Evolutionary conservation across 2,888 invertebrate species (phyloP).

Genomic region (Ormyrus thymus): DNA sequence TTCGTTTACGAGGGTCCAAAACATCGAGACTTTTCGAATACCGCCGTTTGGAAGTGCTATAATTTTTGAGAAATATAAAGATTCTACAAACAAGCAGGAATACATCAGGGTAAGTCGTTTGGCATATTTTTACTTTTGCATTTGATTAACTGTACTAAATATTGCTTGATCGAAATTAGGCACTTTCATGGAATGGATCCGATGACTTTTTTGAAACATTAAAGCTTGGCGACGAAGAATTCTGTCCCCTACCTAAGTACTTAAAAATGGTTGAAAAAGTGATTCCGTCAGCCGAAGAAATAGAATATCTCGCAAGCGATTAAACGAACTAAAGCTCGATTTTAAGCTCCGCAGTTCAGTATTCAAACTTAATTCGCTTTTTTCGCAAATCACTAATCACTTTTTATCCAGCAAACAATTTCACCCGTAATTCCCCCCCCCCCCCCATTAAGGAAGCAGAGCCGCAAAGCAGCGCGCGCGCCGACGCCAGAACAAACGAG

Average conservation of each 20-base stretch:
- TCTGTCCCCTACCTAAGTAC: constrained; percentile 11
- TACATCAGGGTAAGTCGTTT: constrained; percentile 27
- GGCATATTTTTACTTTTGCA: too few species aligned
- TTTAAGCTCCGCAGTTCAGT: too few species aligned
- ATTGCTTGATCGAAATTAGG: background rate
- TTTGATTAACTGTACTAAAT: background rate
- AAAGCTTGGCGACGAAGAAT: background rate
- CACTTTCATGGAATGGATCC: constrained; percentile 19
- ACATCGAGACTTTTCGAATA: background rate
- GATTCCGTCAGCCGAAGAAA: constrained; percentile 20
- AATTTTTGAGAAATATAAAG: constrained; percentile 33
- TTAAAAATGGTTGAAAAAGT: constrained; percentile 5
- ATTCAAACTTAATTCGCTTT: too few species aligned
- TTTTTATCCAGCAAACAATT: background rate
- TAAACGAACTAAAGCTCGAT: too few species aligned
- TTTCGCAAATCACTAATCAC: too few species aligned
- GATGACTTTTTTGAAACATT: too few species aligned
- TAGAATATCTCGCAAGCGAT: background rate
- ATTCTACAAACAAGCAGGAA: background rate
- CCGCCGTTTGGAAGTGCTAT: constrained; percentile 25
- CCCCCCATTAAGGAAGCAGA: background rate
- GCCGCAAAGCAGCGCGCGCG: background rate
- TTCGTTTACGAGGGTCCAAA: constrained; percentile 13
- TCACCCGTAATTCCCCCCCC: background rate
- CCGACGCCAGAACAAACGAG: background rate